A percentile compares a stretch with the other conserved stretches of the same genome.
Evolutionary conservation across 2,113 vertebrate genomes (phyloP).

Genomic region (Carlito syrichta): DNA sequence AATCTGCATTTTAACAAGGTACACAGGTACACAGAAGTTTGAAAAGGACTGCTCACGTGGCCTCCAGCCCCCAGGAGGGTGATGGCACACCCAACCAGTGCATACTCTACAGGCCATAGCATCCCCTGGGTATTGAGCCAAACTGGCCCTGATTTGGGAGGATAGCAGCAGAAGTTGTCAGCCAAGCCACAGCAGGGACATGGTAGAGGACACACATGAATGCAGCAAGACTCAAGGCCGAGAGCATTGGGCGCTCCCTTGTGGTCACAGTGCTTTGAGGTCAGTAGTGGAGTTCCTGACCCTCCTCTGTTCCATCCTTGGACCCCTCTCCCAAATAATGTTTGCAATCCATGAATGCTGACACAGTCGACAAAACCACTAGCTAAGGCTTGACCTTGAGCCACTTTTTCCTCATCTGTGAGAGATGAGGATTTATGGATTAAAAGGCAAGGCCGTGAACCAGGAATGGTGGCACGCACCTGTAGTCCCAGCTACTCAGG

Average conservation of each 20-base stretch:
- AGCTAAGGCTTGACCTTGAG: background rate
- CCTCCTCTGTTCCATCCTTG: background rate
- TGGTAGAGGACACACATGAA: background rate
- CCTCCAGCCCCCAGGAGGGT: background rate
- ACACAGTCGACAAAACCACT: background rate
- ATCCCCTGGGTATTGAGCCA: background rate
- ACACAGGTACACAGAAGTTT: background rate
- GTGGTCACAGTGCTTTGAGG: background rate
- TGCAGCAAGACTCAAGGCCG: background rate
- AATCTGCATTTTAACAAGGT: background rate
- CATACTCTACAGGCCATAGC: background rate
- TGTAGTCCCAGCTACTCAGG: too few relatives aligned
- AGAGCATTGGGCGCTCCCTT: background rate
- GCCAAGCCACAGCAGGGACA: background rate
- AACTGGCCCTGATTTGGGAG: background rate
- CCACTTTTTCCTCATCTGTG: background rate
- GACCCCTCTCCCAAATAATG: background rate
- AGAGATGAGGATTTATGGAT: background rate
- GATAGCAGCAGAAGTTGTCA: background rate
- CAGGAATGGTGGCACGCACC: too few relatives aligned
- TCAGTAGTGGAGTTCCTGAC: background rate
- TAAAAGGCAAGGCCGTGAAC: background rate
- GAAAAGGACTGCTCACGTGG: background rate
- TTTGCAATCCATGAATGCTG: background rate
- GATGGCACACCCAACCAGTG: background rate